These are phyloP conservation scores for Spodoptera litura DNA, from an alignment of 1,140 invertebrate genomes.

Conservation along the genomic window DNA sequence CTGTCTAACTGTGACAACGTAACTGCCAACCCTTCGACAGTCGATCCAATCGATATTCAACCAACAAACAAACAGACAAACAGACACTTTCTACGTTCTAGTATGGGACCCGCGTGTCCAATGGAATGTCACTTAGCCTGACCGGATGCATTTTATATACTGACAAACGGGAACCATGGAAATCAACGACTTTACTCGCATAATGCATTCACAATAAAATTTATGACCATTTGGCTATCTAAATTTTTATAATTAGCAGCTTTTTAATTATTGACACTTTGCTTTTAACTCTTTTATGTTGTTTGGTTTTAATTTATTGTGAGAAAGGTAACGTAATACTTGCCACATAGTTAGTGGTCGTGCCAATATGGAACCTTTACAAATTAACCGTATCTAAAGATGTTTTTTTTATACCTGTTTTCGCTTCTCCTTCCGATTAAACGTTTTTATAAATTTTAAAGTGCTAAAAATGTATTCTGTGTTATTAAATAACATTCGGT, in stretches of 20 bases:
- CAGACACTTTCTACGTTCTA: constrained; percentile 22
- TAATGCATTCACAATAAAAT: constrained; percentile 32
- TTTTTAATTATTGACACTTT: constrained; percentile 39
- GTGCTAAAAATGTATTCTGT: no score
- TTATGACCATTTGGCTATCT: constrained; percentile 25
- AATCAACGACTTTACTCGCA: constrained; percentile 23
- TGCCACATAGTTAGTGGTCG: background rate
- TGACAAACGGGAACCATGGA: constrained; percentile 39
- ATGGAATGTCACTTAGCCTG: constrained; percentile 32
- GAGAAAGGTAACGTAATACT: background rate
- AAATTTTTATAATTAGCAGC: constrained; percentile 37
- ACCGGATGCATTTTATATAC: constrained; percentile 40
- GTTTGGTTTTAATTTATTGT: background rate
- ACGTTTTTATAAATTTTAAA: no score
- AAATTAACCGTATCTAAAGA: no score
- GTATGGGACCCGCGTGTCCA: constrained; percentile 33
- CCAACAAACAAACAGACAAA: constrained; percentile 29
- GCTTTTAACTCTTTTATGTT: constrained; percentile 24
- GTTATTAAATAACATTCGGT: no score
- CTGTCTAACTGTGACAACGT: background rate
- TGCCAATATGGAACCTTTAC: background rate
- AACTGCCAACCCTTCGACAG: background rate
- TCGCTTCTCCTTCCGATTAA: no score
- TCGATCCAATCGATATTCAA: constrained; percentile 12
- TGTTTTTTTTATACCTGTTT: no score